phyloP scores from a whole-genome alignment of 23 tunicate species.

The Ciona savignyi region DNA sequence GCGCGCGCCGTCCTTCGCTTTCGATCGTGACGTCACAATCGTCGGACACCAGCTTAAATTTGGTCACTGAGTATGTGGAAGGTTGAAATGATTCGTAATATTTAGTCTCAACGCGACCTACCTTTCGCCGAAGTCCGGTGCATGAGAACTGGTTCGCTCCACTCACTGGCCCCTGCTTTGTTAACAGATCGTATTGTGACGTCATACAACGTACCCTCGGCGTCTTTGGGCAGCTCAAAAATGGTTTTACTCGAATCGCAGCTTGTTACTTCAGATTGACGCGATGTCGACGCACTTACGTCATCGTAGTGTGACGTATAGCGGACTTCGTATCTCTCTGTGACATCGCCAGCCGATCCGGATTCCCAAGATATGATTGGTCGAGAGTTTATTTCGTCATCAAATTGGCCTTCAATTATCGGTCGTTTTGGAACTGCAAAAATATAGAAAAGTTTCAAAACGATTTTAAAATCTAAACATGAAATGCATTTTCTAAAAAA shows the following conservation, averaged over 20 bases:
- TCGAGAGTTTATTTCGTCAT: not conserved
- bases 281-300: not conserved
- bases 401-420: not conserved
- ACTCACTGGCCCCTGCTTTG: conserved; percentile 26
- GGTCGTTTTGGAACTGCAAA: conserved; percentile 7
- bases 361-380: conserved; percentile 7
- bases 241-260: not conserved
- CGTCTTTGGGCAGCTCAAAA: conserved; percentile 3
- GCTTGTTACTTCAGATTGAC: not conserved
- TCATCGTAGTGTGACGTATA: not conserved
- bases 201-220: conserved; percentile 5
- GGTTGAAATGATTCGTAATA: too few species aligned
- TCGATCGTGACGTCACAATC: not conserved
- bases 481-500: too few species aligned
- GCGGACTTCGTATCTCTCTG: conserved; percentile 3
- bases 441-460: not conserved
- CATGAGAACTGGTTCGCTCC: conserved; percentile 7
- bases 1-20: not conserved
- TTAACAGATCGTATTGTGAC: conserved; percentile 26
- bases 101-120: not conserved
- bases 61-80: too few species aligned
- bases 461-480: not conserved
- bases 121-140: not conserved
- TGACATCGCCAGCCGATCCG: conserved; percentile 1
- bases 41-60: conserved; percentile 6